These are phyloP conservation scores for Cryptus viduatorius DNA, from an alignment of 2,888 invertebrate species.

Conservation along the genomic window DNA sequence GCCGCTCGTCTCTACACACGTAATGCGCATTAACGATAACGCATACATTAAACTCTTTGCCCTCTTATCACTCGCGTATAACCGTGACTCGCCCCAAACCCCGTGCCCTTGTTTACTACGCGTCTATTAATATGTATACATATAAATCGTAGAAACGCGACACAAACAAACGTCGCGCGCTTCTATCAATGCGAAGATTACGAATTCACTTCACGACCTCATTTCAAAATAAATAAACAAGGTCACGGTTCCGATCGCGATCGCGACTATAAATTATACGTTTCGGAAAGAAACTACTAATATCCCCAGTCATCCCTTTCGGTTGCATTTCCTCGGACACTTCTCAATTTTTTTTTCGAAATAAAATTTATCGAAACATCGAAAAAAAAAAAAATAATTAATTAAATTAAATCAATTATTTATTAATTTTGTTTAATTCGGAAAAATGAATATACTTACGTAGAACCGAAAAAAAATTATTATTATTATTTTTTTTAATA, in stretches of 20 bases:
- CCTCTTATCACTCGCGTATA: slow-evolving; percentile 73
- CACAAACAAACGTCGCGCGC: slow-evolving; percentile 1
- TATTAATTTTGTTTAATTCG: too few species aligned
- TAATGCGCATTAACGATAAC: slow-evolving; percentile 69
- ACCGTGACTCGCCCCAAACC: slow-evolving; percentile 73
- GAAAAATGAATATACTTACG: too few species aligned
- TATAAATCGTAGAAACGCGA: slow-evolving; percentile 13
- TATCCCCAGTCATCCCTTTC: background rate
- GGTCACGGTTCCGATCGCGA: slow-evolving; percentile 69
- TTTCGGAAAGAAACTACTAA: background rate
- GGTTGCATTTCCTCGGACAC: background rate
- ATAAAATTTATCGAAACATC: too few species aligned
- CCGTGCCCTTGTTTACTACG: slow-evolving; percentile 80
- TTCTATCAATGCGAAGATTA: slow-evolving; percentile 70
- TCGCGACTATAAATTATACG: slow-evolving; percentile 7
- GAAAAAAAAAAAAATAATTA: too few species aligned
- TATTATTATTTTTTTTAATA: too few species aligned
- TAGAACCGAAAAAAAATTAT: too few species aligned
- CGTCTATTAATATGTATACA: slow-evolving; percentile 72
- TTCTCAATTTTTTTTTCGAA: background rate
- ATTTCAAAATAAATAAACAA: slow-evolving; percentile 77
- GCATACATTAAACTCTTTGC: slow-evolving; percentile 65
- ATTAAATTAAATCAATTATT: too few species aligned
- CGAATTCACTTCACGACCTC: slow-evolving; percentile 69
- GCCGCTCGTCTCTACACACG: slow-evolving; percentile 53